A percentile compares a stretch with the other conserved stretches of the same genome.
Conservation (phyloP, 2,113 vertebrate species). For the Brachyistius frenatus region DNA sequence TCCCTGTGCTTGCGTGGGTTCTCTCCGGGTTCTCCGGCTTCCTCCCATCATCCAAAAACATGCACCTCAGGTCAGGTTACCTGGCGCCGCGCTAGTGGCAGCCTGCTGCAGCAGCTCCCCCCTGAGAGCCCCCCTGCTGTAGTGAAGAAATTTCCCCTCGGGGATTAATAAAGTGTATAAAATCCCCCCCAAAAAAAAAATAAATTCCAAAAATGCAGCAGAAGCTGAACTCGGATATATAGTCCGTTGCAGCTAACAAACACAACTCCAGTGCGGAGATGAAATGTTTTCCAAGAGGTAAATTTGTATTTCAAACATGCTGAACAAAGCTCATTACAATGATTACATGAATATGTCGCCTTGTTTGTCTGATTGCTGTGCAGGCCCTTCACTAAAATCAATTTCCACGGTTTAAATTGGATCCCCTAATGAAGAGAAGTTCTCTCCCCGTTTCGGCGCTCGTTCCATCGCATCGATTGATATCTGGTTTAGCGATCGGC, state of each 20-base stretch:
- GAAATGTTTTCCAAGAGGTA: conserved; percentile 24
- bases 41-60: too few relatives aligned
- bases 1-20: too few relatives aligned
- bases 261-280: not conserved
- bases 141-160: too few relatives aligned
- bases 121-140: too few relatives aligned
- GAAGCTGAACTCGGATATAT: not conserved
- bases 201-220: too few relatives aligned
- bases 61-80: too few relatives aligned
- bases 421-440: conserved; percentile 68
- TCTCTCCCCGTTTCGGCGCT: conserved; percentile 44
- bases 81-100: too few relatives aligned
- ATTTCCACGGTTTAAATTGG: conserved; percentile 71
- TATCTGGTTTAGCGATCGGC: conserved; percentile 58
- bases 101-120: too few relatives aligned
- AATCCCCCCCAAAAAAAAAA: too few relatives aligned
- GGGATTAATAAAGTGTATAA: too few relatives aligned
- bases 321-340: conserved; percentile 56
- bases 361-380: conserved; percentile 71
- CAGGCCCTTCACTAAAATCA: conserved; percentile 66
- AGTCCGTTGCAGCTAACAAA: not conserved
- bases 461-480: conserved; percentile 58
- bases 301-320: conserved; percentile 26
- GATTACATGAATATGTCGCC: conserved; percentile 67
- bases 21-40: too few relatives aligned